phyloP scores from a whole-genome alignment of 2,113 vertebrate genomes.

The Pantherophis guttatus region DNA sequence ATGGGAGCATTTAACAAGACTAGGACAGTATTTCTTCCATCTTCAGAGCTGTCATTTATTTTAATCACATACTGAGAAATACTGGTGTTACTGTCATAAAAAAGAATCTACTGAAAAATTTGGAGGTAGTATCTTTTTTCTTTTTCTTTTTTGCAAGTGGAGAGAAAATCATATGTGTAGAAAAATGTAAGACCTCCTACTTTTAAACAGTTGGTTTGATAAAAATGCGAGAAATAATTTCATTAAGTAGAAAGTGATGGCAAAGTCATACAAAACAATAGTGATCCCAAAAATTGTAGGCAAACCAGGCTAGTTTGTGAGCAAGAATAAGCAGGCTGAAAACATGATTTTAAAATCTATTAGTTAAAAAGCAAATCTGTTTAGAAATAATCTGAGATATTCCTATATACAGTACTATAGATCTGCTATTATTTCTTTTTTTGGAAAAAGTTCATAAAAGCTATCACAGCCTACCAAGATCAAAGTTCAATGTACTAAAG shows the following conservation, averaged over 20 bases:
- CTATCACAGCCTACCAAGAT: conserved; percentile 32
- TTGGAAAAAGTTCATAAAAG: not conserved
- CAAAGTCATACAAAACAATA: not conserved
- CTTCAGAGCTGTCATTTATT: not conserved
- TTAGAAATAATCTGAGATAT: not conserved
- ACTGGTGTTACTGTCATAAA: not conserved
- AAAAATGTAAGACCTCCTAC: not conserved
- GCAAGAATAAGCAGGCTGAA: not conserved
- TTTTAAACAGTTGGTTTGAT: not conserved
- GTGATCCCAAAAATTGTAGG: not conserved
- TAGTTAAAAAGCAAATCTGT: not conserved
- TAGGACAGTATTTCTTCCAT: not conserved
- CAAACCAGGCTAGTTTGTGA: not conserved
- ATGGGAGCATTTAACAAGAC: conserved; percentile 2
- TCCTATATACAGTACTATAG: conserved; percentile 20
- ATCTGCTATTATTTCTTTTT: conserved; percentile 32
- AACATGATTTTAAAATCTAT: not conserved
- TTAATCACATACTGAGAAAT: not conserved
- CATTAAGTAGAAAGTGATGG: too few relatives aligned
- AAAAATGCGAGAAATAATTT: not conserved
- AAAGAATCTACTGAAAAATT: not conserved
- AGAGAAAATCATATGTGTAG: not conserved
- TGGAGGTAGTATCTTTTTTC: not conserved
- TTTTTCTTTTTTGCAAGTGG: not conserved
- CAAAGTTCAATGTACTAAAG: conserved; percentile 41